Base-by-base conservation (phyloP, 2,888 invertebrate genomes). In the Sphecodes monilicornis region DNA sequence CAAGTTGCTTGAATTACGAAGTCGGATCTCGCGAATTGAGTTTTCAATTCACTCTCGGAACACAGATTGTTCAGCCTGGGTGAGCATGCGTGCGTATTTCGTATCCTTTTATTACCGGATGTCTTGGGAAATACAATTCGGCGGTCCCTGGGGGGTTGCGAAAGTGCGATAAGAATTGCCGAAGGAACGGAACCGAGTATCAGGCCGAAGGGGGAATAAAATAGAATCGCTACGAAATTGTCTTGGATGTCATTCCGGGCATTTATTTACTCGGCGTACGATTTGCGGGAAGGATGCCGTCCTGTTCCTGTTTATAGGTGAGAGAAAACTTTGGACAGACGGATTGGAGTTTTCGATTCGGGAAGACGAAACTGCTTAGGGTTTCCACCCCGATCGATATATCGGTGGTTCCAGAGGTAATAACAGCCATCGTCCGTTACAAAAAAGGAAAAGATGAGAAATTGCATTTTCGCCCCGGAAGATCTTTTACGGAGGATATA, bases 101-200 rank as follows among this genome's bases (percentile, higher is more conserved):
- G 73, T 70, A 78, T 60, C 50, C 71, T 74, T 84, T 79, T 74
- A 81, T 90, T 82, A 83, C 84, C 84, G 72, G 85, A 80, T 69
- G 85, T 80, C 82, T 80, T 75, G 76, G 87, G 78, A 81, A 91
- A 90, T 88, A 85, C 86, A 80, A 86, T 91, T 90, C 85, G 76
- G 79, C 76, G 50, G 68, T 86, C 86, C 78, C 88, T 41, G 69
- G 50, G 79, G 86, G 76, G 26, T 73, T 68, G 74, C 68, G 75
- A 68, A 79, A 77, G 75, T 82, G 75, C 73, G 73, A 82, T 81
- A 80, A 78, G 73, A 85, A 76, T 76, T 73, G 84, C 46, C 68
- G 41, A 70, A 78, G 71, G 79, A 54, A 73, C 66, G 39, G 32
- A 57, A 5, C 39, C 29, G 71, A 41, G 71, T 50, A 32, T 76